Percentiles rank a stretch among this genome's conserved stretches.
These are phyloP conservation scores for Triplophysa siluroides DNA, from an alignment of 2,113 vertebrate species.

Conservation along the genomic window DNA sequence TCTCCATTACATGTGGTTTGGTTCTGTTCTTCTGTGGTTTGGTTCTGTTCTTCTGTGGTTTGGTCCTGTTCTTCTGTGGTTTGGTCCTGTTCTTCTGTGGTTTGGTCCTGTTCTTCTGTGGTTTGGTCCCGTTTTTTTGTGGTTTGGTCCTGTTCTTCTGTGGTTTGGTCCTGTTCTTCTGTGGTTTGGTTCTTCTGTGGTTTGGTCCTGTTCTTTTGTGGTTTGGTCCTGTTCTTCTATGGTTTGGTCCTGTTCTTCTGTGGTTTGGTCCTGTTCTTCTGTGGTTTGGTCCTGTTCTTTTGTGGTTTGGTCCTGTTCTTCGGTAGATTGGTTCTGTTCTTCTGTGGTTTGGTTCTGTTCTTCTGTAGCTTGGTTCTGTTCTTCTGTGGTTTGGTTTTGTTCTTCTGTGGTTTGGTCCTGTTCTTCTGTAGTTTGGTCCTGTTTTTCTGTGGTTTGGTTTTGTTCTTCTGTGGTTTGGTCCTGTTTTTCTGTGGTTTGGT, in stretches of 20 bases:
- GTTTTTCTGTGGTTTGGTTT: constrained; percentile 3
- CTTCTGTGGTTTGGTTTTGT: constrained; percentile 16
- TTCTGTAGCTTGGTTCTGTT: background rate
- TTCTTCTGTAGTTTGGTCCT: constrained; percentile 42
- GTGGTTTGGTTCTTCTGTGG: background rate
- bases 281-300: constrained; percentile 36
- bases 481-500: no score
- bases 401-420: constrained; percentile 44
- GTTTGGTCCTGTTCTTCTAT: background rate
- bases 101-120: constrained; percentile 38
- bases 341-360: background rate
- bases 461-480: background rate
- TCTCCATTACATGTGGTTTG: constrained; percentile 7
- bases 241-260: background rate
- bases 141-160: background rate
- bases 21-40: constrained; percentile 42
- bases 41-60: constrained; percentile 10
- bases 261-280: background rate
- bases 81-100: constrained; percentile 44
- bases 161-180: background rate
- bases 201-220: background rate
- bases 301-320: constrained; percentile 22
- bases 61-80: constrained; percentile 38
- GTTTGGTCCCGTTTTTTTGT: constrained; percentile 56
- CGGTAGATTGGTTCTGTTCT: background rate